A percentile compares a stretch with the other conserved stretches of the same genome.
These are phyloP conservation scores for Chanos chanos DNA, from an alignment of 2,797 vertebrate genomes.

Conservation along the genomic window DNA sequence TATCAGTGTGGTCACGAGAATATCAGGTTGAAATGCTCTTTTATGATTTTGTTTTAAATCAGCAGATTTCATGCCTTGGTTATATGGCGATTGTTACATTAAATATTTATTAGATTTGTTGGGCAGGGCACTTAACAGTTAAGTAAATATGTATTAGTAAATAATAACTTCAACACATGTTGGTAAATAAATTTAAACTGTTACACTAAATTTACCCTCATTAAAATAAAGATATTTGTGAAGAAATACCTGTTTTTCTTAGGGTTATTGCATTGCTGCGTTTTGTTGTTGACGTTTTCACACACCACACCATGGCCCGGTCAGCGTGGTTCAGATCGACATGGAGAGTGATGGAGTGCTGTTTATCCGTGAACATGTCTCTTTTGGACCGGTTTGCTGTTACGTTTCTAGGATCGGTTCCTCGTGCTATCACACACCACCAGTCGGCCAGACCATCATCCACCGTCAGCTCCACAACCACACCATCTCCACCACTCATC, in stretches of 20 bases:
- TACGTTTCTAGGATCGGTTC: rapidly evolving
- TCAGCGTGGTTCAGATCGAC: not conserved
- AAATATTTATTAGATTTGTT: no score
- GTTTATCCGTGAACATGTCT: not conserved
- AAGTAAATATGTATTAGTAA: no score
- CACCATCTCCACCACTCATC: not conserved
- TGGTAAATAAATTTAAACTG: no score
- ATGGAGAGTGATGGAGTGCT: not conserved
- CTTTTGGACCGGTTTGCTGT: no score
- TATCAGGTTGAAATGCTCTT: no score
- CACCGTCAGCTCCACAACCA: slow-evolving; percentile 36
- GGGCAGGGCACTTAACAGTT: no score
- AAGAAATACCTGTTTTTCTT: slow-evolving; percentile 21
- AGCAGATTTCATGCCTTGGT: no score
- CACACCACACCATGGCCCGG: slow-evolving; percentile 14
- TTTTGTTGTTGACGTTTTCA: not conserved
- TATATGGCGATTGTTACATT: no score
- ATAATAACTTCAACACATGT: not conserved
- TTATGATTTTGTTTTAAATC: no score
- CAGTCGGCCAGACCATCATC: slow-evolving; percentile 21
- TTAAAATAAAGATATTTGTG: no score
- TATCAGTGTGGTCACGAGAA: no score
- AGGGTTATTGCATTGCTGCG: slow-evolving; percentile 21
- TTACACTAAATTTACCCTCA: no score
- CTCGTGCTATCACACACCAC: slow-evolving; percentile 19